Conservation (phyloP, 2,113 vertebrate genomes). For the Callopanchax toddi region DNA sequence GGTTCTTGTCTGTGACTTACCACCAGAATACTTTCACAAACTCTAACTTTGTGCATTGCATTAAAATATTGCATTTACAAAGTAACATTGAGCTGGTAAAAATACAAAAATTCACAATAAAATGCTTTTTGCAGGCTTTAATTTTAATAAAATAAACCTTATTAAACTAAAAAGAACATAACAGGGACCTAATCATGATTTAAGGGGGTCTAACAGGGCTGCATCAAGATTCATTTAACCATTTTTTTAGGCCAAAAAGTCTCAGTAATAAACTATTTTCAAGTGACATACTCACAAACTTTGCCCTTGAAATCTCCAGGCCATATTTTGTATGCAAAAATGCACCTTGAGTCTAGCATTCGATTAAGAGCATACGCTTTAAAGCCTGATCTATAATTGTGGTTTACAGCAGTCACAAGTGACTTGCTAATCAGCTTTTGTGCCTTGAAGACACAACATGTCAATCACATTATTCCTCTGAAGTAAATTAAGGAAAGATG, state of each 20-base stretch:
- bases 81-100: too few species aligned
- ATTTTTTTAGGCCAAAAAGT: not conserved
- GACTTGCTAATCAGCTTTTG: conserved; percentile 59
- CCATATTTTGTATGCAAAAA: conserved; percentile 52
- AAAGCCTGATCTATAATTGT: conserved; percentile 57
- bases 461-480: conserved; percentile 48
- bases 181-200: too few species aligned
- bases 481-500: conserved; percentile 42
- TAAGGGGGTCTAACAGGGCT: too few species aligned
- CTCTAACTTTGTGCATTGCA: too few species aligned
- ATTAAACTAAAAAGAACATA: too few species aligned
- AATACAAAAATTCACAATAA: too few species aligned
- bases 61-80: too few species aligned
- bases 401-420: conserved; percentile 25
- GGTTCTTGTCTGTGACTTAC: too few species aligned
- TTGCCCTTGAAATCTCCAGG: conserved; percentile 56
- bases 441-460: conserved; percentile 53
- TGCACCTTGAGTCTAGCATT: conserved; percentile 32
- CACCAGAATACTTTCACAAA: too few species aligned
- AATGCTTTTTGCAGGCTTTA: too few species aligned
- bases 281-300: not conserved
- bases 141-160: too few species aligned
- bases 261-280: conserved; percentile 13
- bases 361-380: conserved; percentile 50
- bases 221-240: too few species aligned